phyloP scores from a whole-genome alignment of 2,113 vertebrate species.

The Anser brachyrhynchus region DNA sequence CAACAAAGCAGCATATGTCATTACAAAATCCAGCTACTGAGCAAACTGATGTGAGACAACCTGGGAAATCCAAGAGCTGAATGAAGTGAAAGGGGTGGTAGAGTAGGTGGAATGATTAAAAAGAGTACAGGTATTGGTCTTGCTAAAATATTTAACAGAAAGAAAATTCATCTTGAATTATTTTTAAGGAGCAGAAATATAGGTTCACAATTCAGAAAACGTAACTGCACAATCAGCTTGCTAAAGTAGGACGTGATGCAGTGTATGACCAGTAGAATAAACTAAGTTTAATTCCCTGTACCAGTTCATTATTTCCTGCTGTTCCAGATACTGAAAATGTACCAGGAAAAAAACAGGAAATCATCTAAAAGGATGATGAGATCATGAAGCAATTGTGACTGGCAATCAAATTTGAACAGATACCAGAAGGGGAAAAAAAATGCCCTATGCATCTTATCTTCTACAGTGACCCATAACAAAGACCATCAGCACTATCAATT shows the following conservation, averaged over 20 bases:
- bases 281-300: not conserved
- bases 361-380: not conserved
- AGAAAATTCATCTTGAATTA: not conserved
- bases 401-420: not conserved
- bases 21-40: not conserved
- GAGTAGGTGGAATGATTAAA: not conserved
- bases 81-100: not conserved
- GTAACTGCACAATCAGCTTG: not conserved
- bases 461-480: not conserved
- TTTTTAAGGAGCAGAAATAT: not conserved
- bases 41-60: not conserved
- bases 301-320: not conserved
- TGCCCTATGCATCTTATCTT: not conserved
- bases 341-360: not conserved
- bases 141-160: not conserved
- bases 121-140: not conserved
- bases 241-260: not conserved
- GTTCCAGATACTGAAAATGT: not conserved
- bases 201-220: not conserved
- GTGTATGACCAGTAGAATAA: not conserved
- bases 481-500: not conserved
- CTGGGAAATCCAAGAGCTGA: not conserved
- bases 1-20: accelerated
- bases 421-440: not conserved
- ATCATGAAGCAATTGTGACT: not conserved